Conservation (phyloP, 2,888 invertebrate species). For the Calameuta idolon region DNA sequence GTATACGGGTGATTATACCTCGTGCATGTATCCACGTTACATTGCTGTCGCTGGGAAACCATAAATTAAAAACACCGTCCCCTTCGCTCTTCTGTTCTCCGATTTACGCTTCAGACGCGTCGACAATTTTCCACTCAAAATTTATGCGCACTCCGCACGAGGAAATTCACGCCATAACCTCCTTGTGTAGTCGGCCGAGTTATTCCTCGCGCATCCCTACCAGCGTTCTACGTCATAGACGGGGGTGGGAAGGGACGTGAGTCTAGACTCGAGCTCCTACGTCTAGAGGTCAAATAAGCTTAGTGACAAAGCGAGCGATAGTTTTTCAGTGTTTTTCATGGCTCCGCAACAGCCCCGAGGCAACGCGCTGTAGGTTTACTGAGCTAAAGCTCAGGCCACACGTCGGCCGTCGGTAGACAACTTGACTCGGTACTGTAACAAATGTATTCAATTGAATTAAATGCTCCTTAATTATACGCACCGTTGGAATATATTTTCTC, state of each 20-base stretch:
- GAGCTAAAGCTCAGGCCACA: neutral
- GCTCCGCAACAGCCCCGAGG: no score
- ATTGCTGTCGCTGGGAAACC: neutral
- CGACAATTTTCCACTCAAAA: neutral
- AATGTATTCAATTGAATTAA: neutral
- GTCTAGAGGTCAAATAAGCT: no score
- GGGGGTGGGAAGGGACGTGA: no score
- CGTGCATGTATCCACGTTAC: neutral
- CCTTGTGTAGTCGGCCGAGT: neutral
- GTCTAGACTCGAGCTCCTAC: no score
- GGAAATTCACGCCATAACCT: neutral
- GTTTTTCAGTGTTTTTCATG: no score
- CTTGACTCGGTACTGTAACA: neutral
- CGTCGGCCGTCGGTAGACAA: neutral
- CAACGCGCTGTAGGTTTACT: neutral
- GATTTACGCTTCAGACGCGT: neutral
- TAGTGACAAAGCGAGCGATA: no score
- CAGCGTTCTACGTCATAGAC: neutral
- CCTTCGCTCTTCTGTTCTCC: neutral
- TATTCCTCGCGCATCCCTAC: neutral
- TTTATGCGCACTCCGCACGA: neutral
- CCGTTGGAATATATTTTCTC: neutral
- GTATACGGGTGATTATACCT: neutral
- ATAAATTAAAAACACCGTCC: neutral
- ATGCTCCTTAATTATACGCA: neutral